Evolutionary conservation across 2,888 invertebrate genomes (phyloP), one percentile per base, ranked within the genome.

Genomic region (Brachylomia viminalis): DNA sequence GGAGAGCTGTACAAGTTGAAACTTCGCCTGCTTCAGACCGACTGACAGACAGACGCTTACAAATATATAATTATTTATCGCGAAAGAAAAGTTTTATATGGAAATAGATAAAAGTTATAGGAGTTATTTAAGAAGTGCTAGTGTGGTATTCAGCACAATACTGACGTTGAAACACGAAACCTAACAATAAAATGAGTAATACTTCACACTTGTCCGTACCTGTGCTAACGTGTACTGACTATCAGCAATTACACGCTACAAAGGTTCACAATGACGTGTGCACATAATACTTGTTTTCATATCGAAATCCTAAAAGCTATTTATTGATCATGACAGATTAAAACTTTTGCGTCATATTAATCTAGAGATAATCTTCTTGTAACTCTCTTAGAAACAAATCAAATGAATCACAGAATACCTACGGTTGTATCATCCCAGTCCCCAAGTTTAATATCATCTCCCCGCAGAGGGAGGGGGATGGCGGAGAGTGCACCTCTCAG

Each of bases 11-110:
- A 83, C 73, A 67, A 80, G 79, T 86, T 79, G 79, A 70, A 86
- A 86, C 80, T 86, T 86, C 52, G 83, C 73, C 79, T 72, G 66
- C 64, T 65, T 65, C 30, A 67, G 33, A 42, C 76, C 71, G 47
- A 80, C 61, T 75, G 77, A 87, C 87, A 78, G 80, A 77, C 80
- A 68, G 75, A 72, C 74, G 79, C 86, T 82, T 65, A 71, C 83
- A 54, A 82, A 85, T 82, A 64, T 74, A 33, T 77, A 72, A 85
- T 82, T 77, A 82, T 74, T 82, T 82, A 74, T 72, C 13, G 54
- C 23, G 27, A 30, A 66, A 72, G 52, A 59, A 75, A 71, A 77
- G 62, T 82, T 82, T 58, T 56, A n/a, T 77, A 65, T 71, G 47
- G 15, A 59, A 27, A 72, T 67, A 27, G 13, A 52, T 62, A 67